phyloP scores from a whole-genome alignment of 2,888 invertebrate genomes.

The Bibio marci region DNA sequence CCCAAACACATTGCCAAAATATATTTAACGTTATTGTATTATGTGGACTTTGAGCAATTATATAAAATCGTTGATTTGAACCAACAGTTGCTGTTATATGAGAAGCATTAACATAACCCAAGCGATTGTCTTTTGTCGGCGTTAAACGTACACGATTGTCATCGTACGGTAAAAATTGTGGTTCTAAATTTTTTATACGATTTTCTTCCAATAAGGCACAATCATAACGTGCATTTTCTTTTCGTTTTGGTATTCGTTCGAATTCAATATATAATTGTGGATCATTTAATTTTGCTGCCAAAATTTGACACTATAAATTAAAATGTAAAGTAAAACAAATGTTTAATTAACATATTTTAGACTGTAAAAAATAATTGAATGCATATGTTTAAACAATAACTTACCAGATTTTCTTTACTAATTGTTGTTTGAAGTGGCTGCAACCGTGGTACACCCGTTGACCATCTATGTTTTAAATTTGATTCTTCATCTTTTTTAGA shows the following conservation, averaged over 20 bases:
- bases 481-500: slow-evolving; percentile 25
- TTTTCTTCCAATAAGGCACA: slow-evolving; percentile 61
- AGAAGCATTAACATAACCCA: slow-evolving; percentile 86
- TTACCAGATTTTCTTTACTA: slow-evolving; percentile 64
- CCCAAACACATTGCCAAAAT: slow-evolving; percentile 87
- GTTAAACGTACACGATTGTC: slow-evolving; percentile 70
- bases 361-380: background rate
- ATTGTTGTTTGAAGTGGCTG: slow-evolving; percentile 58
- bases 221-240: slow-evolving; percentile 47
- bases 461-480: slow-evolving; percentile 47
- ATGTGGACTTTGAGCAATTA: slow-evolving; percentile 36
- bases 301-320: slow-evolving; percentile 38
- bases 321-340: slow-evolving; percentile 6
- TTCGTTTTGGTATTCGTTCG: slow-evolving; percentile 64
- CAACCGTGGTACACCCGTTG: slow-evolving; percentile 49
- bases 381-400: slow-evolving; percentile 14
- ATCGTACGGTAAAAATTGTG: slow-evolving; percentile 70
- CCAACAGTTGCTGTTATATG: slow-evolving; percentile 78
- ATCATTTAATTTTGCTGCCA: slow-evolving; percentile 51
- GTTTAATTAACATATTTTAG: too few species aligned
- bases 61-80: slow-evolving; percentile 68
- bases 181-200: slow-evolving; percentile 29
- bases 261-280: slow-evolving; percentile 67
- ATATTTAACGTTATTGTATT: slow-evolving; percentile 28
- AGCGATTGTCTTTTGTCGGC: slow-evolving; percentile 66